Evolutionary conservation across 2,113 vertebrate species (phyloP), one percentile per base, ranked within the genome.

Genomic region (Gallinago media): DNA sequence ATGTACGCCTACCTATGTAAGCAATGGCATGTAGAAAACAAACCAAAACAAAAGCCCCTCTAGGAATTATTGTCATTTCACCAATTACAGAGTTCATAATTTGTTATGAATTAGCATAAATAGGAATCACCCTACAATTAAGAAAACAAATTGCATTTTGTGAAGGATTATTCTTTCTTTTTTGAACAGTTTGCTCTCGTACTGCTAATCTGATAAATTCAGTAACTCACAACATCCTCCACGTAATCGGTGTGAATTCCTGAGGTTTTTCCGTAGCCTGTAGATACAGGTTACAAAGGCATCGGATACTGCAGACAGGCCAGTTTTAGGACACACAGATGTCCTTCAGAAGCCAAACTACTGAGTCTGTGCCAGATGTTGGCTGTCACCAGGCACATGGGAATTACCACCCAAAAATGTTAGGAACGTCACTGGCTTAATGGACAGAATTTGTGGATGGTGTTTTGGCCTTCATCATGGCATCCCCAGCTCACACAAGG

Each of bases 101-200:
- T 62, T 66, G 56, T 80, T 87, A 55, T 9, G 54, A 79, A 93
- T 92, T 91, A 88, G 56, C 71, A 25, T 75, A 81, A 92, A 58
- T 58, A 76, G 44, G 54, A 72, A 90, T 82, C 83, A 68, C 61
- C 46, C 50, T 59, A 26, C 74, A 89, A 36, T 95, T 96, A 88
- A 83, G 94, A 61, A 85, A 86, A 87, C 81, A 84, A 89, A 76
- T 21, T 68, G 67, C 16, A 29, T 91, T 88, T 94, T 71, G 31
- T 9, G 34, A 74, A 73, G 73, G 71, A 34, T 87, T 85, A 31
- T 72, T 86, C 26, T 89, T 56, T 68, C 44, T 54, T 31, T 62
- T 89, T 49, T 47, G 72, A 54, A 12, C 29, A 47, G 87, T 61
- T 68, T 67, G 68, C 61, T 85, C 19, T 63, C 0, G 0, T 71